phyloP scores from a whole-genome alignment of 2,113 vertebrate genomes.

The Calyptommatus sinebrachiatus region DNA sequence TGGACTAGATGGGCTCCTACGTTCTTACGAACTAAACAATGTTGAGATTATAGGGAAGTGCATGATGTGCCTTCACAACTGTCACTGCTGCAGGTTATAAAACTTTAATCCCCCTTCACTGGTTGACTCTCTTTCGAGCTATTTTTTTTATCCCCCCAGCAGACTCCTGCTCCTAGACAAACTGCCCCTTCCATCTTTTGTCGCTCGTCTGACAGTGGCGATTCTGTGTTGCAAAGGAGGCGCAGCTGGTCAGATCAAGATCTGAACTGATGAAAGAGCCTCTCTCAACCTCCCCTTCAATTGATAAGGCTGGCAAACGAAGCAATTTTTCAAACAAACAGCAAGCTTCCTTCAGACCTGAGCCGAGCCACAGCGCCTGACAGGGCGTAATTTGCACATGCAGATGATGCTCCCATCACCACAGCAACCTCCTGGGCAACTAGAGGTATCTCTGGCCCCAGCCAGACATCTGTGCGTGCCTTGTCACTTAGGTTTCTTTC shows the following conservation, averaged over 20 bases:
- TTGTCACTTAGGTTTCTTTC: neutral
- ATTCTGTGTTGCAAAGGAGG: neutral
- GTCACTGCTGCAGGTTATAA: no score
- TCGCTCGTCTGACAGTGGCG: fast-evolving
- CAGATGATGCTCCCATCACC: neutral
- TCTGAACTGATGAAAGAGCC: neutral
- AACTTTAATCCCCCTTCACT: neutral
- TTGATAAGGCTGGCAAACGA: neutral
- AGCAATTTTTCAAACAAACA: neutral
- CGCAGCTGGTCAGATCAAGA: fast-evolving
- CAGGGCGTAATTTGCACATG: neutral
- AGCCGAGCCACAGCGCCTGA: neutral
- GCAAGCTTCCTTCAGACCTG: neutral
- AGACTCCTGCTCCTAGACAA: neutral
- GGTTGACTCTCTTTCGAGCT: neutral
- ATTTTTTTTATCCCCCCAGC: neutral
- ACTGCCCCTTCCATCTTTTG: neutral
- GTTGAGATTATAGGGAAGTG: neutral
- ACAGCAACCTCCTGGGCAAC: neutral
- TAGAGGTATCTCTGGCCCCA: neutral
- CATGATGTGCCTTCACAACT: neutral
- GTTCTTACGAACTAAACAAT: no score
- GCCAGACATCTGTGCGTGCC: conserved; percentile 21
- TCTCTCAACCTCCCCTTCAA: fast-evolving
- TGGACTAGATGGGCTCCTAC: no score